A percentile compares a stretch with the other conserved stretches of the same genome.
Evolutionary conservation across 2,113 vertebrate species (phyloP).

Genomic region (Pantherophis guttatus): DNA sequence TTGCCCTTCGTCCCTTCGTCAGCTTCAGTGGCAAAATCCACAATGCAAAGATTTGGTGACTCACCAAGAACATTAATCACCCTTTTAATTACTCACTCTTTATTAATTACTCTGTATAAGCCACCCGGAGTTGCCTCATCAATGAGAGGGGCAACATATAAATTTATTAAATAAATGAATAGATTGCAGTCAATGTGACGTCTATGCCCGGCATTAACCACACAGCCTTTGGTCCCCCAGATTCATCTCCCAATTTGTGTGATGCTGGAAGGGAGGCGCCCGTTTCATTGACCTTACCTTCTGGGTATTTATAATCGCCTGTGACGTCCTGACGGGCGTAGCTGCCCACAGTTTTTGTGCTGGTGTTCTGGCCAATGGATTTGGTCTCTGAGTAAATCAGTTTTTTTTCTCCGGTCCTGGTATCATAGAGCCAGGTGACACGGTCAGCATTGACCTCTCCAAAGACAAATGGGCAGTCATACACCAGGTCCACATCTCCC

Average conservation of each 20-base stretch:
- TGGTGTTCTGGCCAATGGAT: constrained; percentile 67
- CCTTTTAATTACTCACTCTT: neutral
- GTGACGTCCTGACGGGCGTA: constrained; percentile 71
- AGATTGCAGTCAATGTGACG: neutral
- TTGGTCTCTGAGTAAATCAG: constrained; percentile 42
- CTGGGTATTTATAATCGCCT: constrained; percentile 69
- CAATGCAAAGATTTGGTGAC: neutral
- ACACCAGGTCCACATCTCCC: neutral
- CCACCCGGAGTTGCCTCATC: neutral
- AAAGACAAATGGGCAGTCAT: neutral
- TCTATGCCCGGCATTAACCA: neutral
- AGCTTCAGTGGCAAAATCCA: neutral
- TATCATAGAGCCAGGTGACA: constrained; percentile 61
- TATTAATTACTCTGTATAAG: neutral
- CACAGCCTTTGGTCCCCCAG: neutral
- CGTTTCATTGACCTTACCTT: constrained; percentile 60
- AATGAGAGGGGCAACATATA: neutral
- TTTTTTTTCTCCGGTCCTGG: constrained; percentile 7
- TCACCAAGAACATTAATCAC: neutral
- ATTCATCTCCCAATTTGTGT: neutral
- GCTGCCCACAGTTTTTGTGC: constrained; percentile 77
- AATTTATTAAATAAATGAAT: neutral
- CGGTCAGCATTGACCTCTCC: constrained; percentile 76
- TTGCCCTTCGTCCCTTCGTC: neutral
- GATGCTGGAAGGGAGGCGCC: neutral